Base-by-base conservation (phyloP, 1,140 invertebrate genomes). In the Diploscapter pachys region DNA sequence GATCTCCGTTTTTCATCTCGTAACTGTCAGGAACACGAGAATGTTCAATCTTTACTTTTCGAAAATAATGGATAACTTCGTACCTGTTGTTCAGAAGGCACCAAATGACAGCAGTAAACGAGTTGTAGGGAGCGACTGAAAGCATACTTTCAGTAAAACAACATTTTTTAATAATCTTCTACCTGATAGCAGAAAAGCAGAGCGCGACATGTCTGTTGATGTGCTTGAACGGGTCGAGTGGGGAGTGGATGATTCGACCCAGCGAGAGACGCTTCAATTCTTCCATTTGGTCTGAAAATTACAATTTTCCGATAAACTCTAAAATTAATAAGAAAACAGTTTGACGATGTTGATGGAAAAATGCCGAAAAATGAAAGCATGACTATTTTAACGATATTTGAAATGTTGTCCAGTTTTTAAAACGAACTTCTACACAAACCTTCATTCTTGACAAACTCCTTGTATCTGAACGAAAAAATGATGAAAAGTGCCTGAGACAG, bases 81-180 rank as follows among this genome's bases (percentile, higher is more conserved):
- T 31, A 31, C 31, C 31, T 31, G 31, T 31, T 31, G 31, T 31
- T 69, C 68, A 6, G 49, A 51, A 5, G 69, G 71, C 61, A 79
- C 65, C 5, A 79, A 56, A 63, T 79, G 78, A 53, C 71, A 75
- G 53, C 78, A 79, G 72, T 79, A 79, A 5, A 79, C 76, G 4
- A 79, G 63, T 67, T 79, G 78, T 11, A 79, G 75, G 57, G 77
- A 78, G 50, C 77, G 70, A 31, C 31, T 31, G 31, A 31, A 31
- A 31, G 31, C 31, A 31, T 31, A 31, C 31, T 31, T 31, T 31
- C 31, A 31, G 31, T 31, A 31, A 31, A 31, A 31, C 31, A 31
- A 1, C 31, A 31, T 31, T 31, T 31, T 31, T 31, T 31, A 31
- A 31, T 31, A 31, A 31, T 31, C 31, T 31, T 31, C 31, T 31